Evolutionary conservation across 2,797 vertebrate genomes (phyloP).

Genomic region (Poecilia picta): DNA sequence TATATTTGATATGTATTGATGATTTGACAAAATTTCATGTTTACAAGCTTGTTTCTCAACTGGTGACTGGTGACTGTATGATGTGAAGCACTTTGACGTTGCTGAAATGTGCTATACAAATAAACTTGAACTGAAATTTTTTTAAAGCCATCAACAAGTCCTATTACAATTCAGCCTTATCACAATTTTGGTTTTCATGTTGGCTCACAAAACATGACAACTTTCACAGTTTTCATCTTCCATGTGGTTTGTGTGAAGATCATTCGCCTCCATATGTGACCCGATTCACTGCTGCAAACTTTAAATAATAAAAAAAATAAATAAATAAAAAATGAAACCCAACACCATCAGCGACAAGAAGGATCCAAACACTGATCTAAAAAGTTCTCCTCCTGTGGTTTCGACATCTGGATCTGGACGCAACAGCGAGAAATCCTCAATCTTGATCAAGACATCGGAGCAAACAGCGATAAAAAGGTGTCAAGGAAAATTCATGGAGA

Average conservation of each 20-base stretch:
- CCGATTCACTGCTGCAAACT: neutral
- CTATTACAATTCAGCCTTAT: no score
- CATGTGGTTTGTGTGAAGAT: neutral
- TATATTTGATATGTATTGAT: no score
- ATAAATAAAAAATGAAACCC: neutral
- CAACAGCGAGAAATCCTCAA: neutral
- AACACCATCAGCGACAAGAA: neutral
- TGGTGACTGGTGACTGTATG: no score
- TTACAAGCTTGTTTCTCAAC: no score
- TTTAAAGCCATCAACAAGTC: no score
- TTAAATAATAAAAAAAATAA: no score
- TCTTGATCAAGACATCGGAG: accelerated
- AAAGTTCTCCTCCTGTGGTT: constrained; percentile 3
- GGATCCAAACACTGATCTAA: neutral
- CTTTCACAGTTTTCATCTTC: neutral
- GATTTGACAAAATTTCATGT: no score
- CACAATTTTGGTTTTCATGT: no score
- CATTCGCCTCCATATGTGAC: neutral
- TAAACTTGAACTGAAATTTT: no score
- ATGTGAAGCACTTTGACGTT: no score
- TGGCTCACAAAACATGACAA: neutral
- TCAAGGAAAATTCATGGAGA: neutral
- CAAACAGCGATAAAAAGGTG: neutral
- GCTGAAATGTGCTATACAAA: no score
- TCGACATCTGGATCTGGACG: constrained; percentile 13